Percentiles rank a stretch among this genome's conserved stretches.
These are phyloP conservation scores for Morone saxatilis DNA, from an alignment of 2,113 vertebrate genomes.

Conservation along the genomic window DNA sequence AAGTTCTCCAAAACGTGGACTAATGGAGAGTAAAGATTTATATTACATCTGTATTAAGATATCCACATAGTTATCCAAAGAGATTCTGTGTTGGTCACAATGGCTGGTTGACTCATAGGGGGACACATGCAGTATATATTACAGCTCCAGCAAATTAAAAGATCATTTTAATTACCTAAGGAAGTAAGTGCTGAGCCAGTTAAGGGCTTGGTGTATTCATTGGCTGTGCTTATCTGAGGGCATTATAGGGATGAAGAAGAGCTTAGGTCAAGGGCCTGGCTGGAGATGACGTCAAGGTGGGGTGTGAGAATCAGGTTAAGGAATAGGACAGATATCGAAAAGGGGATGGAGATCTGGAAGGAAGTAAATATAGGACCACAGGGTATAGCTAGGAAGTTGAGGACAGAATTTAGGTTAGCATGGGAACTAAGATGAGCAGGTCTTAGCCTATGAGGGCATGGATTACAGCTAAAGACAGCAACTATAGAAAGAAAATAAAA, in stretches of 20 bases:
- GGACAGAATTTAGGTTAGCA: not conserved
- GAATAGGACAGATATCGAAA: conserved; percentile 32
- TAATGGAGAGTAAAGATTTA: not conserved
- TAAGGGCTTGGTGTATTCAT: not conserved
- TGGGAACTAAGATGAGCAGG: not conserved
- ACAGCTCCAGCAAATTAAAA: conserved; percentile 16
- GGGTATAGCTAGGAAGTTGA: conserved; percentile 6
- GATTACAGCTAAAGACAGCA: not conserved
- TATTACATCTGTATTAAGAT: not conserved
- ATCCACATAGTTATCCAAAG: not conserved
- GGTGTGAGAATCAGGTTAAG: conserved; percentile 6
- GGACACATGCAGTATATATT: not conserved
- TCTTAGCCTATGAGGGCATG: not conserved
- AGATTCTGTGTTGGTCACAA: not conserved
- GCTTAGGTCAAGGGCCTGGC: conserved; percentile 8
- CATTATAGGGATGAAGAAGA: conserved; percentile 22
- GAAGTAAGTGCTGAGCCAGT: conserved; percentile 8
- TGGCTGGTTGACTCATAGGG: conserved; percentile 3
- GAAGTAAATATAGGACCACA: conserved; percentile 13
- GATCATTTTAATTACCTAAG: conserved; percentile 22
- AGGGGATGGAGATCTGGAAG: conserved; percentile 20
- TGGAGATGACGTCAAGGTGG: conserved; percentile 20
- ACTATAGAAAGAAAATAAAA: not conserved
- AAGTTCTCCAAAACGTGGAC: not conserved
- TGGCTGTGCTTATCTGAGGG: conserved; percentile 9